Evolutionary conservation across 2,113 vertebrate species (phyloP), one percentile per base, ranked within the genome.

Genomic region (Chlorodrepanis virens): DNA sequence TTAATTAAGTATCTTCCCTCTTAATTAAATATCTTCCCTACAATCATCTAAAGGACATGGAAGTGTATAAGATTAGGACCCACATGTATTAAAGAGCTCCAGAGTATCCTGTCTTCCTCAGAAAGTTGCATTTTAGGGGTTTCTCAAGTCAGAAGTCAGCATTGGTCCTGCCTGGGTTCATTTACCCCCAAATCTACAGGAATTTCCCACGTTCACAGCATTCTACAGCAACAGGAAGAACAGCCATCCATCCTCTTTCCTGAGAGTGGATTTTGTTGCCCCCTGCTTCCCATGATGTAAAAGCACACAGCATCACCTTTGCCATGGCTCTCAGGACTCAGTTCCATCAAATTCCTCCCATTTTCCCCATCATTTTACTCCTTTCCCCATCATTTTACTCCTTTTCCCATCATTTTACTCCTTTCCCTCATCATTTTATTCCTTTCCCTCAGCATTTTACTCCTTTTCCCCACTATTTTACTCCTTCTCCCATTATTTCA

Each of bases 191-290:
- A 79, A 67, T 29, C 39, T 42, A 7, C 31, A 77, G 21, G 13
- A n/a, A 53, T 21, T 85, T 88, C 76, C 76, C 56, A 84, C 31
- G 4, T 56, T 61, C 31, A 21, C 35, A 86, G 17, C 33, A 25
- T 76, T 76, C 53, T 45, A 21, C 9, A 15, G 28, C 52, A 33
- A 24, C 0, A 0, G 45, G 40, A 65, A n/a, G 31, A 78, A 22
- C 39, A 71, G 4, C 15, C 50, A 11, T 44, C 74, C 78, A 31
- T 10, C 65, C 59, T 77, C 60, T 79, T 33, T n/a, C 53, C 87
- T 59, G 25, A 88, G 35, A 84, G 71, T 52, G 81, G 87, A 59
- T 91, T 93, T 83, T 93, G 80, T 94, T 95, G 90, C 76, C 92
- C 84, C 72, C 81, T 93, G 52, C 84, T 87, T 83, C 87, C 77